phyloP scores from a whole-genome alignment of 2,888 invertebrate genomes.

The Linnaemya vulpina region DNA sequence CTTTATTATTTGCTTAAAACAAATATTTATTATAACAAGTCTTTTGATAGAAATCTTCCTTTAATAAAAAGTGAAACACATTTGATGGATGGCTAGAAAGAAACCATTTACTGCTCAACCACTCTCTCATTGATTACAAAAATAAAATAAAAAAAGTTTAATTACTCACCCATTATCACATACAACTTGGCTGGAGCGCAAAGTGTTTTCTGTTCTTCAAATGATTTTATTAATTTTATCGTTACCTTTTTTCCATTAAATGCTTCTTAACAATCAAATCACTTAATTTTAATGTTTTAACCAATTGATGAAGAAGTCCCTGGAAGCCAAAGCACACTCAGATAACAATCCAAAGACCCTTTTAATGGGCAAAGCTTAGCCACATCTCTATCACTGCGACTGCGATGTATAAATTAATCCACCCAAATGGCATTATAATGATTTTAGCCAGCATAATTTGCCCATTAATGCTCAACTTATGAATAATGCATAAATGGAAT shows the following conservation, averaged over 20 bases:
- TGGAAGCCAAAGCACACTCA: not conserved
- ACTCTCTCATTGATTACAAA: slow-evolving; percentile 9
- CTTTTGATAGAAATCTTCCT: slow-evolving; percentile 49
- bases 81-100: slow-evolving; percentile 37
- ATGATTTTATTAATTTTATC: slow-evolving; percentile 28
- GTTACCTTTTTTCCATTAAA: slow-evolving; percentile 22
- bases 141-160: too few species aligned
- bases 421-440: slow-evolving; percentile 69
- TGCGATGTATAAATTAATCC: slow-evolving; percentile 64
- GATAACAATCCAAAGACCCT: slow-evolving; percentile 33
- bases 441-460: slow-evolving; percentile 41
- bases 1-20: slow-evolving; percentile 60
- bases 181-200: not conserved
- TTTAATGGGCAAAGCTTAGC: slow-evolving; percentile 41
- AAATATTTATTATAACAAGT: slow-evolving; percentile 4
- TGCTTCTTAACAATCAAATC: slow-evolving; percentile 57
- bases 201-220: not conserved
- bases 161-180: not conserved
- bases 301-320: slow-evolving; percentile 26
- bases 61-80: slow-evolving; percentile 12
- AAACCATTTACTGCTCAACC: slow-evolving; percentile 24
- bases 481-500: slow-evolving; percentile 65
- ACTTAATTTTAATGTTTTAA: slow-evolving; percentile 61
- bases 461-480: slow-evolving; percentile 54
- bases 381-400: not conserved